A percentile compares a stretch with the other conserved stretches of the same genome.
Evolutionary conservation across 2,797 vertebrate genomes (phyloP).

Genomic region (Arremon aurantiirostris): DNA sequence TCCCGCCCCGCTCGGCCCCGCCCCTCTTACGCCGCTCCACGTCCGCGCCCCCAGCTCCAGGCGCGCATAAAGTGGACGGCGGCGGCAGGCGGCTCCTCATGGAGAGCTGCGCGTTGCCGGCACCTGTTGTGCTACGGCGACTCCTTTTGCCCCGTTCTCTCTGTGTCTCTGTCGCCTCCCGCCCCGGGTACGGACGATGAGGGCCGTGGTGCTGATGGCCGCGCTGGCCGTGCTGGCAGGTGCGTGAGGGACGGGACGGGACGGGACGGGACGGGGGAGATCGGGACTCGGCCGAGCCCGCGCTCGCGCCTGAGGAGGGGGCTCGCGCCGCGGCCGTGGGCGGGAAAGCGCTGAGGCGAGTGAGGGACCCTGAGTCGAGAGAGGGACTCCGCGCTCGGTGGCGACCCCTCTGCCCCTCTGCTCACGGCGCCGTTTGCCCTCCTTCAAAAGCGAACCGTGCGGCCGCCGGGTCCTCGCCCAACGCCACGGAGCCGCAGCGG

Average conservation of each 20-base stretch:
- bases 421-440: neutral
- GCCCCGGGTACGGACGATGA: neutral
- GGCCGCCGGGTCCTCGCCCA: neutral
- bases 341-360: neutral
- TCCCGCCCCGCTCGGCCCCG: neutral
- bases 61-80: neutral
- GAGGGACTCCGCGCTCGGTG: neutral
- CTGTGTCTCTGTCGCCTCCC: neutral
- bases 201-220: conserved; percentile 1
- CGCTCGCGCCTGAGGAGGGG: neutral
- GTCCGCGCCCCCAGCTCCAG: neutral
- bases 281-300: no score
- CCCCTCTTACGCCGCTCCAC: neutral
- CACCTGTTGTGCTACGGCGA: neutral
- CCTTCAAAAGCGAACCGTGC: neutral
- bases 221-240: conserved; percentile 60
- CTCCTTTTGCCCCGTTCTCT: neutral
- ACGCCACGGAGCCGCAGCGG: conserved; percentile 37
- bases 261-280: neutral
- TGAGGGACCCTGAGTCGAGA: neutral
- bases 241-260: neutral
- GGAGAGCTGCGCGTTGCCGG: neutral
- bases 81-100: neutral
- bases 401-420: neutral
- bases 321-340: neutral